A percentile compares a stretch with the other conserved stretches of the same genome.
These are phyloP conservation scores for Venustoraphidia nigricollis DNA, from an alignment of 2,888 invertebrate species.

Conservation along the genomic window DNA sequence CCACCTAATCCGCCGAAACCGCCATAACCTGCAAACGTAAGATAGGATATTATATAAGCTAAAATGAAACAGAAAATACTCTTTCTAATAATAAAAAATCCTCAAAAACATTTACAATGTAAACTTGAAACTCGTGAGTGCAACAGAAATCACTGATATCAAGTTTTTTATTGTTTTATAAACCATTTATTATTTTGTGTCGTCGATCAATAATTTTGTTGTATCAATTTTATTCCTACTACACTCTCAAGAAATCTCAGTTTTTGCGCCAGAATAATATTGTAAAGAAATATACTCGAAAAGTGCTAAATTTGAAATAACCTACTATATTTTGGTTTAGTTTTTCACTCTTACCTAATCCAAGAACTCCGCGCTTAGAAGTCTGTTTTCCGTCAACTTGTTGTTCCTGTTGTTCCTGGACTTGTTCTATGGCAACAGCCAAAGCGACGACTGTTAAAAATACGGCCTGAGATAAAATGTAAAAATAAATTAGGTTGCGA, in stretches of 20 bases:
- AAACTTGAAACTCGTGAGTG: too few relatives aligned
- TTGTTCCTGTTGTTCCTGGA: background rate
- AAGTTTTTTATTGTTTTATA: too few relatives aligned
- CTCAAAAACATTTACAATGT: too few relatives aligned
- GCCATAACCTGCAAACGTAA: background rate
- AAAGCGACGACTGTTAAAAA: conserved; percentile 9
- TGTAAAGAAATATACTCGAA: background rate
- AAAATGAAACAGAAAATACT: background rate
- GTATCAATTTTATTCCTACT: too few relatives aligned
- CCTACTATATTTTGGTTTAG: background rate
- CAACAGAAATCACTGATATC: too few relatives aligned
- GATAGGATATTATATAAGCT: background rate
- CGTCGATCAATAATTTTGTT: too few relatives aligned
- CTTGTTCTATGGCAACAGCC: conserved; percentile 10
- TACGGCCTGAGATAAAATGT: conserved; percentile 6
- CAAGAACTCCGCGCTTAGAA: conserved; percentile 19
- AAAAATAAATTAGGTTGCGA: too few relatives aligned
- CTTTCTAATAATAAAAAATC: background rate
- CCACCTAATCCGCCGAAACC: conserved; percentile 1
- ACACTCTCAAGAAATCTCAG: too few relatives aligned
- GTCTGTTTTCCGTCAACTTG: conserved; percentile 16
- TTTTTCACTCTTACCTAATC: conserved; percentile 1
- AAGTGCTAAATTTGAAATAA: background rate
- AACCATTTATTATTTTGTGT: too few relatives aligned
- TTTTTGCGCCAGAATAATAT: too few relatives aligned